Evolutionary conservation across 35 echinoderm and acorn worm species (phyloP).

Genomic region (Lytechinus pictus): DNA sequence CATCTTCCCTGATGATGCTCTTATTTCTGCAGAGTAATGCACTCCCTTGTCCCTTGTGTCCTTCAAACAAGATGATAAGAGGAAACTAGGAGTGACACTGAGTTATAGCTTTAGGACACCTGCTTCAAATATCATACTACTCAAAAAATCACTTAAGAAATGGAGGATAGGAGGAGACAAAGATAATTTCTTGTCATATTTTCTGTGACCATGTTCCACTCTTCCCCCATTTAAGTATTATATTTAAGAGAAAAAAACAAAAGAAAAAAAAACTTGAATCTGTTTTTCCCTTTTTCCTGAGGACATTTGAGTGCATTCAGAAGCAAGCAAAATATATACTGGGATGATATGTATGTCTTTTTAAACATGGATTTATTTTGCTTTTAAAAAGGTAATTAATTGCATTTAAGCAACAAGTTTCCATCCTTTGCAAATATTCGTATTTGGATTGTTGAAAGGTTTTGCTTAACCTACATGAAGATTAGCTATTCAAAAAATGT

Average conservation of each 20-base stretch:
- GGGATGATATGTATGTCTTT: too few species aligned
- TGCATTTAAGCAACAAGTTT: not conserved
- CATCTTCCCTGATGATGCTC: not conserved
- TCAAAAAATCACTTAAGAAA: constrained; percentile 31
- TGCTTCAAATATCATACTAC: constrained; percentile 4
- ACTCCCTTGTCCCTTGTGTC: not conserved
- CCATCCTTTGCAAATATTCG: not conserved
- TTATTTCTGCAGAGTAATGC: constrained; percentile 47
- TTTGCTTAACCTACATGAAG: not conserved
- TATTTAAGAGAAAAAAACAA: not conserved
- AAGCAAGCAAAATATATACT: not conserved
- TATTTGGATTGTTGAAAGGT: not conserved
- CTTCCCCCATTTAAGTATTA: not conserved
- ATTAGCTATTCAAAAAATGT: not conserved
- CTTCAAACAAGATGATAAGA: not conserved
- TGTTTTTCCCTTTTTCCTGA: not conserved
- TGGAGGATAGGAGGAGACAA: not conserved
- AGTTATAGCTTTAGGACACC: constrained; percentile 15
- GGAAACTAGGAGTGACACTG: constrained; percentile 42
- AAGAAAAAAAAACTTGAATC: not conserved
- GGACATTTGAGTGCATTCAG: not conserved
- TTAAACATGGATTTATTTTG: not conserved
- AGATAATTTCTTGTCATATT: constrained; percentile 29
- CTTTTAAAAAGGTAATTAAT: not conserved
- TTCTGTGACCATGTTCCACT: not conserved